Percentiles rank a stretch among this genome's conserved stretches.
Evolutionary conservation across 2,797 vertebrate species (phyloP).

Genomic region (Hozukius guyotensis): DNA sequence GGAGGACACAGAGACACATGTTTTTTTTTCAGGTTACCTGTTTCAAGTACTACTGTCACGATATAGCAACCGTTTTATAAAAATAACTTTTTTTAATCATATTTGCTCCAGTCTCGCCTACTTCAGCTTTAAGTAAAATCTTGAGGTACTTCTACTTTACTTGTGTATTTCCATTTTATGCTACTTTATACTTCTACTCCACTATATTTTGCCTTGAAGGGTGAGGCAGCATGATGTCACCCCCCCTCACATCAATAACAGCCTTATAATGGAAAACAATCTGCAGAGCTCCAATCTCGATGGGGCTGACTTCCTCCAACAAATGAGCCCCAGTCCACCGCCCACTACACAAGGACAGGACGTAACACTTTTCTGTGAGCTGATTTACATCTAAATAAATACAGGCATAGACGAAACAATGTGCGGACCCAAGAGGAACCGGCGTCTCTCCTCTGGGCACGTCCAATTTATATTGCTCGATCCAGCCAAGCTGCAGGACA

Average conservation of each 20-base stretch:
- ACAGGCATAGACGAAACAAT: constrained; percentile 91
- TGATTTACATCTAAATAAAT: constrained; percentile 97
- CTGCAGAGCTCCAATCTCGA: constrained; percentile 85
- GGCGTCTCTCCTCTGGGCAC: constrained; percentile 82
- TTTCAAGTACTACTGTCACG: no score
- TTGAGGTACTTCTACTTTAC: no score
- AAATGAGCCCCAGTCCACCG: constrained; percentile 68
- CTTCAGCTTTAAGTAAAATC: accelerated
- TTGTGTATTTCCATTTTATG: no score
- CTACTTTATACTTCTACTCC: no score
- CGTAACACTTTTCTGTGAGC: constrained; percentile 89
- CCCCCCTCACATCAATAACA: constrained; percentile 64
- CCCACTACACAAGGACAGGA: constrained; percentile 90
- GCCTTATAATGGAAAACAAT: constrained; percentile 80
- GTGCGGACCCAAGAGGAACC: constrained; percentile 84
- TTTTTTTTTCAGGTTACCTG: no score
- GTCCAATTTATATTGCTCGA: constrained; percentile 84
- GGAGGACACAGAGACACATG: no score
- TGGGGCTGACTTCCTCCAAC: constrained; percentile 85
- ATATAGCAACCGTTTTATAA: no score
- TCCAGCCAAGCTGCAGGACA: constrained; percentile 87
- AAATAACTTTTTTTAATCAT: no score
- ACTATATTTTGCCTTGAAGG: constrained; percentile 37
- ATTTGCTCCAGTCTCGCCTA: no score
- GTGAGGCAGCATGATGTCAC: constrained; percentile 80